Evolutionary conservation across 2,113 vertebrate genomes (phyloP).

Genomic region (Labeo rohita): DNA sequence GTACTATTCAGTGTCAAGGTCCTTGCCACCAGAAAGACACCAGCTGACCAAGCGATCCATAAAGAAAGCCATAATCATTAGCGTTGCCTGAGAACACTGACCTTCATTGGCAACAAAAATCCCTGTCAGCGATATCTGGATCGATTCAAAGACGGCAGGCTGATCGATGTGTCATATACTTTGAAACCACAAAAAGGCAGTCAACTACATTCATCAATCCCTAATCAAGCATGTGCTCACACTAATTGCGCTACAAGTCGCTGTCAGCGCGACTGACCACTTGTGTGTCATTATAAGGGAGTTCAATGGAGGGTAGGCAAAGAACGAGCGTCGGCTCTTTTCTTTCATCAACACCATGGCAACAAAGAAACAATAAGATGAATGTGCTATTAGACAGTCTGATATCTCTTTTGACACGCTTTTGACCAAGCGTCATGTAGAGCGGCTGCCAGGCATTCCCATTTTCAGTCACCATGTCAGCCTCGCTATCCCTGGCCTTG

Average conservation of each 20-base stretch:
- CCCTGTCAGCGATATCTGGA: conserved; percentile 4
- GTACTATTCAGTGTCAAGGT: not conserved
- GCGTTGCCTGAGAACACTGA: not conserved
- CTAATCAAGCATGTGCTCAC: not conserved
- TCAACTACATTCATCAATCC: conserved; percentile 9
- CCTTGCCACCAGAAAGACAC: not conserved
- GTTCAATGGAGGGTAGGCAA: not conserved
- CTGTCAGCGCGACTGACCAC: not conserved
- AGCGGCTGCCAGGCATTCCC: not conserved
- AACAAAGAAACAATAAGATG: conserved; percentile 20
- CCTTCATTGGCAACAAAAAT: not conserved
- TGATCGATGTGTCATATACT: not conserved
- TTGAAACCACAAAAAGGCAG: not conserved
- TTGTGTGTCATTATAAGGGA: not conserved
- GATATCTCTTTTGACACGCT: not conserved
- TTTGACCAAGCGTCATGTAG: not conserved
- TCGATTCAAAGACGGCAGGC: conserved; percentile 5
- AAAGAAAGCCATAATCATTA: not conserved
- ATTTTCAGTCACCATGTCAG: not conserved
- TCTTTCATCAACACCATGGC: not conserved
- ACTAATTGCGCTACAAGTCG: not conserved
- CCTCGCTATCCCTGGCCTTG: not conserved
- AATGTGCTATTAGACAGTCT: conserved; percentile 9
- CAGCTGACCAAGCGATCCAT: not conserved
- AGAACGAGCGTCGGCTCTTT: not conserved